phyloP scores from a whole-genome alignment of 2,888 invertebrate genomes.

The Spisula solida region DNA sequence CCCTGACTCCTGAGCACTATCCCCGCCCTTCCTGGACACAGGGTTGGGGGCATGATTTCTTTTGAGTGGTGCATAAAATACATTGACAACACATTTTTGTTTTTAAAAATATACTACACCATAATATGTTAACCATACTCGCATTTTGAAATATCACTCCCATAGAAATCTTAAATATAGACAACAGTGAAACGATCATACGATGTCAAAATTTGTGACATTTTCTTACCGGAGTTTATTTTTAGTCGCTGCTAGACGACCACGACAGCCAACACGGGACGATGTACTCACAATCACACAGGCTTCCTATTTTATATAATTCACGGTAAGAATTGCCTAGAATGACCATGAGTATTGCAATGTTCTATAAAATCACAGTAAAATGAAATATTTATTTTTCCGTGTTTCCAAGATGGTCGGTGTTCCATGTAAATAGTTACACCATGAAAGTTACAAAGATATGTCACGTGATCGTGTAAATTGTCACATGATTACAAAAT shows the following conservation, averaged over 20 bases:
- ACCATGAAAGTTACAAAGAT: not conserved
- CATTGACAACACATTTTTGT: no score
- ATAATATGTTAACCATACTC: no score
- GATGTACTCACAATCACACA: not conserved
- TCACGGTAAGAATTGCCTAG: not conserved
- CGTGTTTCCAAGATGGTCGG: slow-evolving; percentile 23
- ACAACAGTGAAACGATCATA: not conserved
- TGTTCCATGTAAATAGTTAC: not conserved
- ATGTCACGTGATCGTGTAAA: not conserved
- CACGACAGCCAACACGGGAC: not conserved
- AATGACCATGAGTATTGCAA: not conserved
- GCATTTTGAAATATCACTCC: no score
- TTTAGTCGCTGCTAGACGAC: not conserved
- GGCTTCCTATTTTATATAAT: not conserved
- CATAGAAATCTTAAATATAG: no score
- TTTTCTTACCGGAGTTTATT: not conserved
- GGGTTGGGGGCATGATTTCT: no score
- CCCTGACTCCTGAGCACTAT: no score
- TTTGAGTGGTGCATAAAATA: no score
- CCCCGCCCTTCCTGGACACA: no score
- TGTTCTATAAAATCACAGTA: not conserved
- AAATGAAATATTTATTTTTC: slow-evolving; percentile 9
- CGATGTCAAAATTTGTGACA: slow-evolving; percentile 30
- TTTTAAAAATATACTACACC: no score
- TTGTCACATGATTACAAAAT: slow-evolving; percentile 17